Evolutionary conservation across 2,888 invertebrate species (phyloP).

Genomic region (Microctonus hyperodae): DNA sequence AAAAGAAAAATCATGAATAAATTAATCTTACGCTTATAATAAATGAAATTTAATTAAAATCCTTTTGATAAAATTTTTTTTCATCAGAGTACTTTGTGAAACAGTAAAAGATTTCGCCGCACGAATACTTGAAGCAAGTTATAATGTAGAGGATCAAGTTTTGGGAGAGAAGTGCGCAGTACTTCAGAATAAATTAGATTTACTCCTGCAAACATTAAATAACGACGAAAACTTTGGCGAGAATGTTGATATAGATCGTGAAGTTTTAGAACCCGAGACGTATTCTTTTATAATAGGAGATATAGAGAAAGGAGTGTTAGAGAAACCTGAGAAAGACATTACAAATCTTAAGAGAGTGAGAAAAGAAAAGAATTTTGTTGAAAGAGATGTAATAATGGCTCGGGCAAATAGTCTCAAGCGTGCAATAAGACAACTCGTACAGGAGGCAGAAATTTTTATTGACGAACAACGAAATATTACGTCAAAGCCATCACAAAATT

Average conservation of each 20-base stretch:
- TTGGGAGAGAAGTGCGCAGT: conserved; percentile 74
- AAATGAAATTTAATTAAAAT: not conserved
- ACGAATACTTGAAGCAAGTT: conserved; percentile 68
- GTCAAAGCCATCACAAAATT: conserved; percentile 51
- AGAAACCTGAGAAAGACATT: conserved; percentile 67
- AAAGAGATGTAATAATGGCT: conserved; percentile 68
- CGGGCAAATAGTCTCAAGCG: conserved; percentile 85
- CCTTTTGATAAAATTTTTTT: not conserved
- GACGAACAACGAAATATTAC: conserved; percentile 66
- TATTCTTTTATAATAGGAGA: conserved; percentile 44
- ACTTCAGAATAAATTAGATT: conserved; percentile 78
- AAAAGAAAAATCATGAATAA: too few species aligned
- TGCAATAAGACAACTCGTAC: conserved; percentile 80
- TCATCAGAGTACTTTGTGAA: conserved; percentile 72
- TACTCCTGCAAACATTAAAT: conserved; percentile 75
- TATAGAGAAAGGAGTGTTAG: conserved; percentile 63
- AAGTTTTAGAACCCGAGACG: conserved; percentile 42
- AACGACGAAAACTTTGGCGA: conserved; percentile 68
- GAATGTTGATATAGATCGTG: conserved; percentile 47
- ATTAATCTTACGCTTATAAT: too few species aligned
- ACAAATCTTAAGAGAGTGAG: conserved; percentile 62
- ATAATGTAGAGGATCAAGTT: conserved; percentile 69
- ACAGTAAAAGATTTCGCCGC: conserved; percentile 79
- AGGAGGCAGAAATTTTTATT: conserved; percentile 78
- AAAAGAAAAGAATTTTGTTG: conserved; percentile 64